These are phyloP conservation scores for Watsonalla cultraria DNA, from an alignment of 2,888 invertebrate genomes.

Conservation along the genomic window DNA sequence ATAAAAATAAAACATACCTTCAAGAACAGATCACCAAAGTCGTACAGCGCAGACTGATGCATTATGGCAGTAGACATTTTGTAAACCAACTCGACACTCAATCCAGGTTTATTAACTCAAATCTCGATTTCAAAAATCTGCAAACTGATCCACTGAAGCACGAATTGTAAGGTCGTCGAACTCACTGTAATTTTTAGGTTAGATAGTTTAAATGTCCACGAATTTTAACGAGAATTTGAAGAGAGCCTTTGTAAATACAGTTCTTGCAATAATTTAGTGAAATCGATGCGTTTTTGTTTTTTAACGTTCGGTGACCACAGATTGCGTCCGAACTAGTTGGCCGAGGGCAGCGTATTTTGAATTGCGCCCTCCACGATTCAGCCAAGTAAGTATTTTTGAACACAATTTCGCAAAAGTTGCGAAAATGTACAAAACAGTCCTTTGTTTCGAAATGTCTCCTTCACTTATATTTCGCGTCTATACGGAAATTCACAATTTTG, in stretches of 20 bases:
- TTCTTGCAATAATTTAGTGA: conserved; percentile 52
- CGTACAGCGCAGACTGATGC: conserved; percentile 86
- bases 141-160: conserved; percentile 70
- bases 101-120: conserved; percentile 60
- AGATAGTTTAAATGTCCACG: conserved; percentile 53
- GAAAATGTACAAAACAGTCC: conserved; percentile 79
- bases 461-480: conserved; percentile 71
- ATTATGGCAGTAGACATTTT: conserved; percentile 89
- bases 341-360: conserved; percentile 54
- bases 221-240: conserved; percentile 63
- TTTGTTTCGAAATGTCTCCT: conserved; percentile 73
- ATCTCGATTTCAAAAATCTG: conserved; percentile 48
- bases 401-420: conserved; percentile 76
- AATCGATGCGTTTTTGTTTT: conserved; percentile 72
- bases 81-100: conserved; percentile 66
- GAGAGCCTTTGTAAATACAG: conserved; percentile 51
- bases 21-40: conserved; percentile 85
- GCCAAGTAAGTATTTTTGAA: conserved; percentile 69
- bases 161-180: conserved; percentile 60
- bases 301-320: conserved; percentile 66
- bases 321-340: conserved; percentile 72
- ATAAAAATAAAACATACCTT: conserved; percentile 76
- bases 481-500: conserved; percentile 74
- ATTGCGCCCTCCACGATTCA: conserved; percentile 48
- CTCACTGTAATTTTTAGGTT: conserved; percentile 68